phyloP scores from a whole-genome alignment of 1,140 invertebrate species.

The Caenorhabditis latens region DNA sequence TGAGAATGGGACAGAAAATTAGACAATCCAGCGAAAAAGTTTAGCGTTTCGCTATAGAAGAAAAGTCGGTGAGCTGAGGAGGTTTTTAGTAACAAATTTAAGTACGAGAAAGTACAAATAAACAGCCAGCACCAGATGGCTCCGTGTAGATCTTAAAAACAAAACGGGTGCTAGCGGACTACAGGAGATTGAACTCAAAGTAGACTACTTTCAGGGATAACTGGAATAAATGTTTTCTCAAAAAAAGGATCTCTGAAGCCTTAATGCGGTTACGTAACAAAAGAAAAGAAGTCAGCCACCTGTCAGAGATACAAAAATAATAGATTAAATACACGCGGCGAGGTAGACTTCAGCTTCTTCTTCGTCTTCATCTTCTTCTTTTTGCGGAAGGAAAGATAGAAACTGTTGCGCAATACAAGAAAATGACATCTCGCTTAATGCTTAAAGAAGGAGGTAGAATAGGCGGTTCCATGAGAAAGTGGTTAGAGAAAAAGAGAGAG shows the following conservation, averaged over 20 bases:
- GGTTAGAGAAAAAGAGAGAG: conserved; percentile 52
- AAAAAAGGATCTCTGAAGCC: too few species aligned
- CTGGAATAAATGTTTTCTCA: too few species aligned
- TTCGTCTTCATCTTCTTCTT: not conserved
- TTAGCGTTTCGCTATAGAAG: too few species aligned
- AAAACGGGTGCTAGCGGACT: too few species aligned
- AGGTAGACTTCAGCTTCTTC: not conserved
- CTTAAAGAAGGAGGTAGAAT: conserved; percentile 40
- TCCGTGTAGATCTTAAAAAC: too few species aligned
- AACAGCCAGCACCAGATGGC: too few species aligned
- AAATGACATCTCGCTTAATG: conserved; percentile 49
- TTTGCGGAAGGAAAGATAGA: conserved; percentile 16
- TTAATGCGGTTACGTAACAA: not conserved
- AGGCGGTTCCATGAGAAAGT: conserved; percentile 52
- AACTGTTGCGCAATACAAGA: conserved; percentile 52
- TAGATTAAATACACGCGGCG: conserved; percentile 18
- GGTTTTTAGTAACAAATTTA: too few species aligned
- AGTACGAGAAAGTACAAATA: too few species aligned
- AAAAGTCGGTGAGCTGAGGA: too few species aligned
- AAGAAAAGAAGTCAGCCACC: not conserved
- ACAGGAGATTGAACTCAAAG: too few species aligned
- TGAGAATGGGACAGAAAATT: not conserved
- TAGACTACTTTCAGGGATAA: too few species aligned
- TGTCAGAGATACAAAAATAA: conserved; percentile 38
- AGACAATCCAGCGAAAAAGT: too few species aligned